phyloP scores from a whole-genome alignment of 2,888 invertebrate genomes.

The Imbricaverruca yamaguchii region DNA sequence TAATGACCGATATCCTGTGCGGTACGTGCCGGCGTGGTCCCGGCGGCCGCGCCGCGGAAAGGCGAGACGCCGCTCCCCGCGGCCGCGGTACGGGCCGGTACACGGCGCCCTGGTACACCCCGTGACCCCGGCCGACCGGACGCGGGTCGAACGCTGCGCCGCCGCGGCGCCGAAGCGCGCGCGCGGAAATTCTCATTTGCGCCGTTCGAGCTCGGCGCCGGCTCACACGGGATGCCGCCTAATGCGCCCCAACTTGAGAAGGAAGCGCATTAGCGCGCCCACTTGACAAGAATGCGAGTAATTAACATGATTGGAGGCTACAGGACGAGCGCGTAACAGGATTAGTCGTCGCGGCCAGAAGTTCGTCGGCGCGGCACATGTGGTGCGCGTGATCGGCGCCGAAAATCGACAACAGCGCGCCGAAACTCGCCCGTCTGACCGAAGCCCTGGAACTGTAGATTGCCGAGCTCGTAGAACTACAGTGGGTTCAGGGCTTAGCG shows the following conservation, averaged over 20 bases:
- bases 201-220: background rate
- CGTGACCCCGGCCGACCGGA: no score
- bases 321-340: slow-evolving; percentile 1
- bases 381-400: background rate
- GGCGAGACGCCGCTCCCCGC: no score
- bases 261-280: slow-evolving; percentile 11
- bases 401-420: no score
- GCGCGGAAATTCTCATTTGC: no score
- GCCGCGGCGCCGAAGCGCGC: no score
- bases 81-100: no score
- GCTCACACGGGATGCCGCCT: background rate
- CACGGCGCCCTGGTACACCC: no score
- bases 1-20: slow-evolving; percentile 1
- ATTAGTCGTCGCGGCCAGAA: background rate
- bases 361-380: background rate
- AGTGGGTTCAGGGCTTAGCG: background rate
- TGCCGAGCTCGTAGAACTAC: slow-evolving; percentile 12
- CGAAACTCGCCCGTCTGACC: background rate
- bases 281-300: slow-evolving; percentile 16
- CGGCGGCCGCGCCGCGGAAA: background rate
- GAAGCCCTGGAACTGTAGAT: slow-evolving; percentile 1
- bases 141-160: no score
- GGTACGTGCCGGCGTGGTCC: background rate
- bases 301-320: slow-evolving; percentile 21
- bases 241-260: slow-evolving; percentile 14